Evolutionary conservation across 2,888 invertebrate genomes (phyloP), one percentile per base, ranked within the genome.

Genomic region (Xanthorhoe spadicearia): DNA sequence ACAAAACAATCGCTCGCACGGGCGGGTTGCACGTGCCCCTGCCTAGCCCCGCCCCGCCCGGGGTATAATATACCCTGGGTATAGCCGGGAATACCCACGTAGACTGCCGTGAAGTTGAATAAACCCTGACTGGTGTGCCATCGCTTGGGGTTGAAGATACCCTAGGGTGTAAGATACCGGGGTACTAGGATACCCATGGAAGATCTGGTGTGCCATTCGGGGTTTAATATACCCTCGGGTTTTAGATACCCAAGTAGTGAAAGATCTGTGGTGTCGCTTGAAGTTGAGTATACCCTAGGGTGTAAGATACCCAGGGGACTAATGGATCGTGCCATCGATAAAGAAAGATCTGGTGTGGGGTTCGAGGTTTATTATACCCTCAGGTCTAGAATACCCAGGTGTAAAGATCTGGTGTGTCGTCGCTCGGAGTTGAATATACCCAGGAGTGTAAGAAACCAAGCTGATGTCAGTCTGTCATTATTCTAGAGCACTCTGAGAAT

Each of bases 21-120:
- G 98, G 98, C 62, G 98, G 97, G 6, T 94, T 95, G 76, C 98
- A 98, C 87, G 94, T 91, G 71, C 94, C 94, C 70, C 80, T 66
- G 66, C 74, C 35, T 66, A 68, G 57, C 17, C 48, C 48, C 17
- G 13, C 15, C 3, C 38, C 38, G 13, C 38, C 38, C 13, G 38
- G 38, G 38, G 38, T 43, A 0, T 13, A 43, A 38, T 38, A 38
- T 38, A 38, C 8, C 7, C 38, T 35, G n/a, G n/a, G n/a, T n/a
- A n/a, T n/a, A n/a, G n/a, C n/a, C n/a, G n/a, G n/a, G n/a, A n/a
- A n/a, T n/a, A n/a, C n/a, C n/a, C n/a, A n/a, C n/a, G n/a, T n/a
- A n/a, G n/a, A n/a, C n/a, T n/a, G n/a, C n/a, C n/a, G n/a, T n/a
- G n/a, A n/a, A n/a, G n/a, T n/a, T n/a, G n/a, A n/a, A n/a, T n/a